A percentile compares a stretch with the other conserved stretches of the same genome.
These are phyloP conservation scores for Orthosia cruda DNA, from an alignment of 2,888 invertebrate genomes.

Conservation along the genomic window DNA sequence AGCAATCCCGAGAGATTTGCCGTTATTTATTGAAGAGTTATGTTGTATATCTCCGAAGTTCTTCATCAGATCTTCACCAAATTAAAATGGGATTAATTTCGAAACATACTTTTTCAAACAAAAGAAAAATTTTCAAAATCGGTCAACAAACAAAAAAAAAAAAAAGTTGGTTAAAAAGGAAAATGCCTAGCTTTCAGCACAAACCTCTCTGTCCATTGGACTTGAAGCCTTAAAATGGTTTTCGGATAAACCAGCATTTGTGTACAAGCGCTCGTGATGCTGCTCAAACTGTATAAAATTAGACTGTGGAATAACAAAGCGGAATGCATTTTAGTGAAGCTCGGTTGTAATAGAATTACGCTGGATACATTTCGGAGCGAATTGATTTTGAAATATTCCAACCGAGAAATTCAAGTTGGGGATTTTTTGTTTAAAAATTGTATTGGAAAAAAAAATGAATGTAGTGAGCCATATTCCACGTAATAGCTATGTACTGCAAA, in stretches of 20 bases:
- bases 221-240: neutral
- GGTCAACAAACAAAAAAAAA: too few species aligned
- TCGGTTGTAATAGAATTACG: conserved; percentile 37
- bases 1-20: too few species aligned
- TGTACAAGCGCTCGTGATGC: neutral
- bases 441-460: neutral
- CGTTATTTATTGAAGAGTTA: too few species aligned
- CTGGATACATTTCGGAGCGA: conserved; percentile 28
- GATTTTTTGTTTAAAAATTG: conserved; percentile 7
- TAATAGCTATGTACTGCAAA: neutral
- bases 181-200: too few species aligned
- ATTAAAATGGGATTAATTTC: too few species aligned
- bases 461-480: neutral
- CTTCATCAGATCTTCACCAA: too few species aligned
- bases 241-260: neutral
- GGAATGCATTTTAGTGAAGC: conserved; percentile 35
- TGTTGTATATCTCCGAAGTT: too few species aligned
- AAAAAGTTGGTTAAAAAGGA: too few species aligned
- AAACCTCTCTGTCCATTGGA: neutral
- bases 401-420: conserved; percentile 13
- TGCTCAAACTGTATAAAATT: conserved; percentile 24
- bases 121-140: too few species aligned
- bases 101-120: too few species aligned
- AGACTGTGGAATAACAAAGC: conserved; percentile 7
- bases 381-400: conserved; percentile 48